Percentiles rank a stretch among this genome's conserved stretches.
Evolutionary conservation across 2,888 invertebrate genomes (phyloP).

Genomic region (Cybosia mesomella): DNA sequence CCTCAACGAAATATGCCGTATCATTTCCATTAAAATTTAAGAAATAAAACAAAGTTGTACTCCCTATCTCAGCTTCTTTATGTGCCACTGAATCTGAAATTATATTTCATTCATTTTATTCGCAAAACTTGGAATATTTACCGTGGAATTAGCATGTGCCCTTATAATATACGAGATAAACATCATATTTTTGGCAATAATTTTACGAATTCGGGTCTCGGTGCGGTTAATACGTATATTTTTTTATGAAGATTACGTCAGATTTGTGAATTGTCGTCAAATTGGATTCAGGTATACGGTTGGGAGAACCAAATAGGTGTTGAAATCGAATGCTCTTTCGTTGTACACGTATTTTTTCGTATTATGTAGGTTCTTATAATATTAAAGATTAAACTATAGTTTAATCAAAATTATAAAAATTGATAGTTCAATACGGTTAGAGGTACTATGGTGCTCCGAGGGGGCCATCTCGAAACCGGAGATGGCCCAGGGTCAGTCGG

Average conservation of each 20-base stretch:
- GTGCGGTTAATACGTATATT: conserved; percentile 17
- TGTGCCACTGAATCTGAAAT: conserved; percentile 46
- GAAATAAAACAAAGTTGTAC: conserved; percentile 46
- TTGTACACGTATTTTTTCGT: neutral
- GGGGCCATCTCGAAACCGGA: too few species aligned
- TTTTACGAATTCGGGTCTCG: conserved; percentile 35
- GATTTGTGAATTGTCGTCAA: conserved; percentile 32
- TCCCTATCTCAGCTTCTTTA: conserved; percentile 46
- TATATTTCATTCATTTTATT: conserved; percentile 57
- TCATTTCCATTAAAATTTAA: conserved; percentile 50
- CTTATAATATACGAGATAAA: conserved; percentile 44
- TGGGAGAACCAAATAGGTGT: conserved; percentile 15
- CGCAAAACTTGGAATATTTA: conserved; percentile 46
- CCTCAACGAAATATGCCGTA: conserved; percentile 18
- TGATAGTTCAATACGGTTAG: too few species aligned
- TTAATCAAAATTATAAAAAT: too few species aligned
- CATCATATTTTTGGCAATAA: conserved; percentile 54
- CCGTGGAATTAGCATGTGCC: conserved; percentile 52
- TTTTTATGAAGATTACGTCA: conserved; percentile 33
- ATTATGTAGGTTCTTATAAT: neutral
- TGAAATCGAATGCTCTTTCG: neutral
- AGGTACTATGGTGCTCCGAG: too few species aligned
- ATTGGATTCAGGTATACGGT: conserved; percentile 24
- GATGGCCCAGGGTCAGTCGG: too few species aligned
- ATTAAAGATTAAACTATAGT: neutral